Evolutionary conservation across 2,113 vertebrate species (phyloP).

Genomic region (Ageneiosus marmoratus): DNA sequence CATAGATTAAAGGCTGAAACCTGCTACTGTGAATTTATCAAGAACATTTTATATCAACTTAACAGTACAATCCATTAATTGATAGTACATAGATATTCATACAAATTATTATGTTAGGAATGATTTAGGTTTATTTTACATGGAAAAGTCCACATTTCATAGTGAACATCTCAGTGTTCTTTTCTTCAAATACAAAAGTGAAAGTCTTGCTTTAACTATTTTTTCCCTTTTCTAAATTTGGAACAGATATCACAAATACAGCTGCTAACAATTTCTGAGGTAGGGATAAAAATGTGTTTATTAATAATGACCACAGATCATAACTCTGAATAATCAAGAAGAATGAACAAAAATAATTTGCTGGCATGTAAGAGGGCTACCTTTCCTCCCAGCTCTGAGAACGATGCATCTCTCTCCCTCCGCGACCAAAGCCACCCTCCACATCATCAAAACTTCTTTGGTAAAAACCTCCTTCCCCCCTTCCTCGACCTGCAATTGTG

Average conservation of each 20-base stretch:
- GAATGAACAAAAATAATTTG: not conserved
- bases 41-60: not conserved
- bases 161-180: not conserved
- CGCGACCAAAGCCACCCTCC: constrained; percentile 93
- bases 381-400: constrained; percentile 99
- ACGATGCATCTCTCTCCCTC: constrained; percentile 93
- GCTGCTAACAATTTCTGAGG: not conserved
- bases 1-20: not conserved
- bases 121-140: not conserved
- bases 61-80: not conserved
- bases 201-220: not conserved
- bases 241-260: not conserved
- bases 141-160: not conserved
- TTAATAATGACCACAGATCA: not conserved
- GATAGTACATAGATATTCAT: not conserved
- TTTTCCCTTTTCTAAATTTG: not conserved
- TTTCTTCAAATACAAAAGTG: not conserved
- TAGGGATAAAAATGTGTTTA: not conserved
- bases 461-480: constrained; percentile 98
- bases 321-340: not conserved
- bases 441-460: constrained; percentile 99
- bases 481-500: constrained; percentile 83
- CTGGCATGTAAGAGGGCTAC: constrained; percentile 66
- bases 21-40: not conserved
- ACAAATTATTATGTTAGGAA: not conserved